Evolutionary conservation across 2,797 vertebrate species (phyloP).

Genomic region (Stomatorhinus walkeri): DNA sequence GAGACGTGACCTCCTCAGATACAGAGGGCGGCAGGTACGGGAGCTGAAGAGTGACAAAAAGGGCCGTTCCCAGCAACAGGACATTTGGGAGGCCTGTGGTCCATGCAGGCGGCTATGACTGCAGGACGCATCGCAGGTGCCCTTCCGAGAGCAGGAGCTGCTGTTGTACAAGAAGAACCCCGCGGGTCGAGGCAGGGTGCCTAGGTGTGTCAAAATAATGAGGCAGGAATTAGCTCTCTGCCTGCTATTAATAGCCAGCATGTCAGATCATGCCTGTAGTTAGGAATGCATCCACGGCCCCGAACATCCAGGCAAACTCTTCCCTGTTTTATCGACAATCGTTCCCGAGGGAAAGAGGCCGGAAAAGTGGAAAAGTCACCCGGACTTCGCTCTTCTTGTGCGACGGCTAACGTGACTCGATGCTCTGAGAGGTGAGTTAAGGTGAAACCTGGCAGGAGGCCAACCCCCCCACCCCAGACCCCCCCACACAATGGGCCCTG

Average conservation of each 20-base stretch:
- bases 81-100: background rate
- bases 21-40: background rate
- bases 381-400: background rate
- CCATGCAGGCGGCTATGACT: background rate
- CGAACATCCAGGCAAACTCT: background rate
- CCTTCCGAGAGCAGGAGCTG: background rate
- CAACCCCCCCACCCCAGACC: background rate
- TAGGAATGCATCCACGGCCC: conserved; percentile 9
- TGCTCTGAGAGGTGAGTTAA: background rate
- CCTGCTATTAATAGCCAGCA: conserved; percentile 28
- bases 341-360: background rate
- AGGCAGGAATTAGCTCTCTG: conserved; percentile 19
- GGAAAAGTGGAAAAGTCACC: background rate
- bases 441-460: background rate
- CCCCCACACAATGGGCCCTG: background rate
- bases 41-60: background rate
- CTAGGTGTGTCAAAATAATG: conserved; percentile 5
- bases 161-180: background rate
- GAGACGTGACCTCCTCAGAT: background rate
- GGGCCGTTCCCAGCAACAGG: background rate
- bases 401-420: background rate
- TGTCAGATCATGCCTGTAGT: conserved; percentile 20
- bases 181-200: background rate
- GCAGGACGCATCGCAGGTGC: background rate
- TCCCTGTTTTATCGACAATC: background rate